A percentile compares a stretch with the other conserved stretches of the same genome.
Evolutionary conservation across 2,888 invertebrate species (phyloP).

Genomic region (Caradrina clavipalpis): DNA sequence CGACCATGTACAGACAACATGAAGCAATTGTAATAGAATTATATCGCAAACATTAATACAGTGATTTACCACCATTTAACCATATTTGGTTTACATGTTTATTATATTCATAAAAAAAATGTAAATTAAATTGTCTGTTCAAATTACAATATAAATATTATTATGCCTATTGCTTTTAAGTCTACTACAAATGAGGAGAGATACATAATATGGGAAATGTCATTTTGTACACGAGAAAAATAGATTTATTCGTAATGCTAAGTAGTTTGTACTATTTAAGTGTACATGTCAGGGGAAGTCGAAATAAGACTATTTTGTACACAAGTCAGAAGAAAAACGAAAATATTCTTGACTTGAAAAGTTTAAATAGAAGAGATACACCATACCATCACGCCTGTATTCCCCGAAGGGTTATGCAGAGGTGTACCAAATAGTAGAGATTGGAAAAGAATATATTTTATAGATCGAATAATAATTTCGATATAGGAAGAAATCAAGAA

Average conservation of each 20-base stretch:
- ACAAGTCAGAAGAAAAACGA: slow-evolving; percentile 4
- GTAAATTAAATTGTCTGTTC: slow-evolving; percentile 4
- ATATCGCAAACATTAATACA: background rate
- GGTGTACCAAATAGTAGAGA: background rate
- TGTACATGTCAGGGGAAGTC: slow-evolving; percentile 47
- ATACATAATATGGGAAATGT: slow-evolving; percentile 3
- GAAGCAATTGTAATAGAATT: slow-evolving; percentile 3
- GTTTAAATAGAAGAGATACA: background rate
- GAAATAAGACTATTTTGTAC: slow-evolving; percentile 19
- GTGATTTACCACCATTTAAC: background rate
- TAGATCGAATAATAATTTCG: background rate
- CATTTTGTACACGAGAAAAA: slow-evolving; percentile 45
- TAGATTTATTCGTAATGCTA: slow-evolving; percentile 56
- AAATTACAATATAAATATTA: slow-evolving; percentile 10
- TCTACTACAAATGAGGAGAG: slow-evolving; percentile 9
- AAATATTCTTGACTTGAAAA: slow-evolving; percentile 13
- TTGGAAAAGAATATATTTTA: background rate
- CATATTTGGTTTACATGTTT: slow-evolving; percentile 2
- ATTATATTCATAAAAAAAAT: slow-evolving; percentile 1
- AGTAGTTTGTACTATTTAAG: slow-evolving; percentile 58
- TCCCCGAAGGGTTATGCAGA: no score
- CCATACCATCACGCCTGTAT: no score
- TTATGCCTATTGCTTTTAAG: slow-evolving; percentile 26
- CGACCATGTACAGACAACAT: background rate
- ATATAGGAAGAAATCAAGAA: background rate